Percentiles rank a stretch among this genome's conserved stretches.
phyloP scores from a whole-genome alignment of 2,888 invertebrate species.

The Scaptomyza flava region DNA sequence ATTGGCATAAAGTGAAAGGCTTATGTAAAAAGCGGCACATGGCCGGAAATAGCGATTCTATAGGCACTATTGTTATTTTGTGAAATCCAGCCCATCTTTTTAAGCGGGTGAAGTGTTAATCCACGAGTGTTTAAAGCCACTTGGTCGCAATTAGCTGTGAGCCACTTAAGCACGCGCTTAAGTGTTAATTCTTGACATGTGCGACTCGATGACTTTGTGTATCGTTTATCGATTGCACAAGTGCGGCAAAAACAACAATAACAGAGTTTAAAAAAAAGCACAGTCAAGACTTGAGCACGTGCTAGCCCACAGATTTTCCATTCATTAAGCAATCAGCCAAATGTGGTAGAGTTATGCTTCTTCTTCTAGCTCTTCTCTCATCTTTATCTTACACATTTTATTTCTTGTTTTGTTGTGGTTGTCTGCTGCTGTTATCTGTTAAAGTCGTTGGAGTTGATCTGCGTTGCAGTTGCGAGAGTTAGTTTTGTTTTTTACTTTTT shows the following conservation, averaged over 20 bases:
- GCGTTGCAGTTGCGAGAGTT: slow-evolving; percentile 25
- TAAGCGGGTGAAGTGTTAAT: neutral
- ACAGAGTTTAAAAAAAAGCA: slow-evolving; percentile 38
- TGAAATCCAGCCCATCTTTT: neutral
- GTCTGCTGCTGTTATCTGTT: slow-evolving; percentile 40
- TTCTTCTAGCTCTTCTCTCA: slow-evolving; percentile 11
- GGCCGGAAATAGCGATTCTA: slow-evolving; percentile 43
- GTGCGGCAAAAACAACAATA: slow-evolving; percentile 14
- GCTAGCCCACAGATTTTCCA: slow-evolving; percentile 57
- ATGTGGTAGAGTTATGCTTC: slow-evolving; percentile 30
- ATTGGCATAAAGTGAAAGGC: slow-evolving; percentile 59
- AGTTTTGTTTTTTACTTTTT: slow-evolving; percentile 2
- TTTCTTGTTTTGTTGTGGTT: slow-evolving; percentile 12
- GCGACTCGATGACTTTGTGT: slow-evolving; percentile 34
- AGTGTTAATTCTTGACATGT: slow-evolving; percentile 42
- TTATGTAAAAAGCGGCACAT: slow-evolving; percentile 20
- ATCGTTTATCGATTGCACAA: slow-evolving; percentile 53
- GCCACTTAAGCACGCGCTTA: slow-evolving; percentile 59
- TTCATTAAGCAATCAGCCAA: slow-evolving; percentile 74
- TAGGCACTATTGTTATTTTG: neutral
- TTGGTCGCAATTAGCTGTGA: slow-evolving; percentile 53
- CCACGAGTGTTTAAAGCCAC: slow-evolving; percentile 20
- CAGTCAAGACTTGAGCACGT: slow-evolving; percentile 74
- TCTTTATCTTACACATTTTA: slow-evolving; percentile 11
- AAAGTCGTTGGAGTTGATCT: slow-evolving; percentile 49